These are phyloP conservation scores for Homalodisca vitripennis DNA, from an alignment of 1,140 invertebrate genomes.

Conservation along the genomic window DNA sequence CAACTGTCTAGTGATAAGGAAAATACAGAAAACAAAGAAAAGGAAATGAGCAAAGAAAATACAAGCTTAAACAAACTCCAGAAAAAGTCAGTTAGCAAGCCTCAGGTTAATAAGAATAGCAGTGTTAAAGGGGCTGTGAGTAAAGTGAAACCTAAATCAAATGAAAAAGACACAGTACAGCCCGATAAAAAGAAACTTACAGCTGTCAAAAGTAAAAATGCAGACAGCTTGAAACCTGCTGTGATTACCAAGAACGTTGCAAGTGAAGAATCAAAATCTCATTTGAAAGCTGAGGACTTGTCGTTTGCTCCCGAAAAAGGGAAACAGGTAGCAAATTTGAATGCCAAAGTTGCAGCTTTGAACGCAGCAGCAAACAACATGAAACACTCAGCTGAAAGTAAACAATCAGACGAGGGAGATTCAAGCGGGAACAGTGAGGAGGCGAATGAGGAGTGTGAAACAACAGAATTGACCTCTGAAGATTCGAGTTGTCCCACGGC, in stretches of 20 bases:
- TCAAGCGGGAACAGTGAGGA: background rate
- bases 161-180: background rate
- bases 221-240: background rate
- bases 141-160: background rate
- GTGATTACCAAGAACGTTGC: background rate
- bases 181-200: background rate
- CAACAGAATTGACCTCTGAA: background rate
- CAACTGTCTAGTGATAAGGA: too few species aligned
- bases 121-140: background rate
- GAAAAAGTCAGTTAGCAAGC: too few species aligned
- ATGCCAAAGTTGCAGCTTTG: background rate
- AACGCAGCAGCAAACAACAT: background rate
- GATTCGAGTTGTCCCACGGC: constrained; percentile 1
- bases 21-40: too few species aligned
- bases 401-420: background rate
- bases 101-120: background rate
- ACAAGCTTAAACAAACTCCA: background rate
- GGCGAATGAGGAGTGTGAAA: background rate
- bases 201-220: background rate
- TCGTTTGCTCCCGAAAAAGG: background rate
- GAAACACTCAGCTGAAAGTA: background rate
- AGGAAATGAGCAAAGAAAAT: too few species aligned
- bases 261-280: background rate
- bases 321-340: background rate
- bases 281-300: background rate